Percentiles rank a stretch among this genome's conserved stretches.
Evolutionary conservation across 2,113 vertebrate species (phyloP).

Genomic region (Mormyrus iriodes): DNA sequence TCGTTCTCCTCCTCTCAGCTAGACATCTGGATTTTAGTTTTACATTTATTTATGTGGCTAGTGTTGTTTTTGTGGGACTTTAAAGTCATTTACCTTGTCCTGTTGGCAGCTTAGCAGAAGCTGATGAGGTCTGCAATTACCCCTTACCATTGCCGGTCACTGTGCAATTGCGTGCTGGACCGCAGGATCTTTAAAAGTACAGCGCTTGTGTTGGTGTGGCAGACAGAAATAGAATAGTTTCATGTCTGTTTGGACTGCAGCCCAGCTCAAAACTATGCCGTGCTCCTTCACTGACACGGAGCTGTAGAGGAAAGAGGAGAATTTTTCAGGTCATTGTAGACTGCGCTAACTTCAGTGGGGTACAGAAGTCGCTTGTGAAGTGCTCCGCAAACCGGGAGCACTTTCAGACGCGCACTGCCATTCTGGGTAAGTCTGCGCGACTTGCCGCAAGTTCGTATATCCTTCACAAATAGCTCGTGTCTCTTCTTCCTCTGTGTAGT

Average conservation of each 20-base stretch:
- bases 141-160: slow-evolving; percentile 65
- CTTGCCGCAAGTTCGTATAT: neutral
- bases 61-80: slow-evolving; percentile 50
- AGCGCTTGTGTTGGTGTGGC: slow-evolving; percentile 63
- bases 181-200: slow-evolving; percentile 63
- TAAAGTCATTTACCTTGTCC: slow-evolving; percentile 58
- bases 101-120: slow-evolving; percentile 45
- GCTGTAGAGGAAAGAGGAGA: slow-evolving; percentile 58
- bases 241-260: slow-evolving; percentile 76
- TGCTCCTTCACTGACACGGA: slow-evolving; percentile 68
- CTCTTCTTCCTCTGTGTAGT: neutral
- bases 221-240: slow-evolving; percentile 85
- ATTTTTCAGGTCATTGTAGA: slow-evolving; percentile 57
- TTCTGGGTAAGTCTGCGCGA: slow-evolving; percentile 13
- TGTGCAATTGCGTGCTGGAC: slow-evolving; percentile 69
- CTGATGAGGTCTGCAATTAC: slow-evolving; percentile 77
- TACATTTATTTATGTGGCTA: slow-evolving; percentile 62
- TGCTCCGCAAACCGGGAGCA: neutral
- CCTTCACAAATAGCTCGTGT: neutral
- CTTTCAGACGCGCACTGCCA: neutral
- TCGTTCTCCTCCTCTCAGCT: slow-evolving; percentile 32
- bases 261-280: slow-evolving; percentile 74
- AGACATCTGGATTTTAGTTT: slow-evolving; percentile 69
- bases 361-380: slow-evolving; percentile 19
- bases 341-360: slow-evolving; percentile 49